Base-by-base conservation (phyloP, 2,797 vertebrate species). In the Todus mexicanus region DNA sequence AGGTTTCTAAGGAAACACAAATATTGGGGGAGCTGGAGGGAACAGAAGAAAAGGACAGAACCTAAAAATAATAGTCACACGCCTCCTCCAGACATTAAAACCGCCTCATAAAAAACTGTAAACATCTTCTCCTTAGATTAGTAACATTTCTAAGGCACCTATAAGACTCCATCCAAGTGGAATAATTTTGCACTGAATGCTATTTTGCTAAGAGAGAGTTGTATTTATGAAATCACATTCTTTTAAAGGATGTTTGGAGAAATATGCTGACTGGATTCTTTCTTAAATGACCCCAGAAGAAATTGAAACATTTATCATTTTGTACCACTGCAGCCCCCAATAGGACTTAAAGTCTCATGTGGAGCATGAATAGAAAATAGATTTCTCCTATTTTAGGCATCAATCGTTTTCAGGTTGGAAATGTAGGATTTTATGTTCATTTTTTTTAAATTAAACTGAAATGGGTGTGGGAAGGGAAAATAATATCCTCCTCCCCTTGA, bases 1-100 rank as follows among this genome's bases (percentile, higher is more conserved):
- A 50, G 63, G 80, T 95, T 94, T 93, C 94, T 93, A 90, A 69
- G 92, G 87, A 92, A 92, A 94, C 92, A 93, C 79, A 26, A 2
- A 56, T 26, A 71, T 45, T 73, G 76, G 94, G 74, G 92, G 61
- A 95, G 92, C 81, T 93, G 73, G 22, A 85, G 69, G 77, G 60
- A 81, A 79, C 2, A 11, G 37, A 65, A 54, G 83, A 50, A 84
- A 95, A 96, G 84, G 86, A 83, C 61, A 91, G 75, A 83, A 54
- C 53, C 91, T 92, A 94, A 95, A 95, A 96, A 95, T 92, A 95
- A 80, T 66, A 19, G 31, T 68, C 85, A 70, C 61, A 59, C 4
- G 47, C 90, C 80, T 90, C 83, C 90, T 38, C 40, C 80, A 95
- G 73, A 47, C 38, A 2, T 53, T 60, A 37, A 57, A 90, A 54